phyloP scores from a whole-genome alignment of 2,797 vertebrate genomes.

The Mus spretus region DNA sequence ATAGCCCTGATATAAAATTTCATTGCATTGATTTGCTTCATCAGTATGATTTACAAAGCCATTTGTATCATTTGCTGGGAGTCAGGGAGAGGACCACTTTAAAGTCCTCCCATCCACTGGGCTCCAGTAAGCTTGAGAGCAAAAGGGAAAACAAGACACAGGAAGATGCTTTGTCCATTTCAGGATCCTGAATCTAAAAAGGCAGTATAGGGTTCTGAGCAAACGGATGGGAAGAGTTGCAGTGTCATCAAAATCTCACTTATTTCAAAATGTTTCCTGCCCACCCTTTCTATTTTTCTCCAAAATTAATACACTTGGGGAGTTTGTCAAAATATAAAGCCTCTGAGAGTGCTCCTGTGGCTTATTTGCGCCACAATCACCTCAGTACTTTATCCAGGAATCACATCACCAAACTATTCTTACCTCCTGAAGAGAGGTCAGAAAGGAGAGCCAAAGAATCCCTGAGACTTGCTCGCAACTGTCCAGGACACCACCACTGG shows the following conservation, averaged over 20 bases:
- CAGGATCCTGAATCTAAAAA: slow-evolving; percentile 60
- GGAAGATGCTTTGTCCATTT: slow-evolving; percentile 70
- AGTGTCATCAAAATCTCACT: slow-evolving; percentile 64
- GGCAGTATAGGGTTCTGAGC: slow-evolving; percentile 66
- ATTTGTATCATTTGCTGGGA: slow-evolving; percentile 34
- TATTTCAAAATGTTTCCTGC: slow-evolving; percentile 64
- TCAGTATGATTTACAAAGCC: slow-evolving; percentile 33
- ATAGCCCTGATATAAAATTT: background rate
- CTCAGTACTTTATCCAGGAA: slow-evolving; percentile 3
- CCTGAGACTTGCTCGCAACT: background rate
- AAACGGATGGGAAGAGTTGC: slow-evolving; percentile 69
- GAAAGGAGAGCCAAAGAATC: background rate
- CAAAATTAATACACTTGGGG: slow-evolving; percentile 44
- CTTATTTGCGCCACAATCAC: slow-evolving; percentile 10
- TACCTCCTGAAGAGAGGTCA: background rate
- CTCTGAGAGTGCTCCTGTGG: background rate
- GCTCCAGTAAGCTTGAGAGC: slow-evolving; percentile 55
- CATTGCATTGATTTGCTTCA: slow-evolving; percentile 52
- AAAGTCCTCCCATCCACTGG: slow-evolving; percentile 53
- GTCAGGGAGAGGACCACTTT: slow-evolving; percentile 45
- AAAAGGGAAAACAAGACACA: background rate
- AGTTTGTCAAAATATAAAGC: background rate
- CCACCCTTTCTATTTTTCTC: slow-evolving; percentile 2
- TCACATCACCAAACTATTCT: background rate
- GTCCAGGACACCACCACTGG: background rate